Conservation (phyloP, 2,797 vertebrate species). For the Avahi laniger region DNA sequence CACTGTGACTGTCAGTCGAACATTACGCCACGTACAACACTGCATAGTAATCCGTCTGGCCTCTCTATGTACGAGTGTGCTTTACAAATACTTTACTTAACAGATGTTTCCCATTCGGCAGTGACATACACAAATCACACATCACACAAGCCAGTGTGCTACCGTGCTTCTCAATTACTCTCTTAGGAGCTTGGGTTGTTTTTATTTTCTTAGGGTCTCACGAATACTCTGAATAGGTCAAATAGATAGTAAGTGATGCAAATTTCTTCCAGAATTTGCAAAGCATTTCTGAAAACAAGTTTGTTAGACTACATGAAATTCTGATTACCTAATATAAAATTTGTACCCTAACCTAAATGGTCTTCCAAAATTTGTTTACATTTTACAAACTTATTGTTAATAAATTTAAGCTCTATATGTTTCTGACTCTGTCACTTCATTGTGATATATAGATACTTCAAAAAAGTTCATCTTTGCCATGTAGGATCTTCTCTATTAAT, state of each 20-base stretch:
- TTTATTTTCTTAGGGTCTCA: neutral
- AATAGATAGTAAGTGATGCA: neutral
- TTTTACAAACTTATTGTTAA: neutral
- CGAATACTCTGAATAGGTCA: neutral
- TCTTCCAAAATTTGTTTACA: neutral
- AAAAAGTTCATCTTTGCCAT: neutral
- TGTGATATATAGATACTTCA: neutral
- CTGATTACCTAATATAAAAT: neutral
- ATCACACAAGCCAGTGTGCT: neutral
- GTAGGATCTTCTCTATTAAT: neutral
- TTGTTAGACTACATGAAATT: neutral
- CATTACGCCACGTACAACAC: neutral
- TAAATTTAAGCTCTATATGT: neutral
- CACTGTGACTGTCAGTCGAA: neutral
- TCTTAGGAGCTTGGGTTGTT: neutral
- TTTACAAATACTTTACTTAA: neutral
- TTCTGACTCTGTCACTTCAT: neutral
- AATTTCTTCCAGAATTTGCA: neutral
- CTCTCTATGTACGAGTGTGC: neutral
- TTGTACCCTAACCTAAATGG: neutral
- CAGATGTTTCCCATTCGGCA: neutral
- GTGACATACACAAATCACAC: neutral
- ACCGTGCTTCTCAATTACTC: neutral
- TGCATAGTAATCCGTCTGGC: neutral
- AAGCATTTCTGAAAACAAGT: neutral